These are phyloP conservation scores for Acanthornis magna DNA, from an alignment of 2,797 vertebrate species.

Conservation along the genomic window DNA sequence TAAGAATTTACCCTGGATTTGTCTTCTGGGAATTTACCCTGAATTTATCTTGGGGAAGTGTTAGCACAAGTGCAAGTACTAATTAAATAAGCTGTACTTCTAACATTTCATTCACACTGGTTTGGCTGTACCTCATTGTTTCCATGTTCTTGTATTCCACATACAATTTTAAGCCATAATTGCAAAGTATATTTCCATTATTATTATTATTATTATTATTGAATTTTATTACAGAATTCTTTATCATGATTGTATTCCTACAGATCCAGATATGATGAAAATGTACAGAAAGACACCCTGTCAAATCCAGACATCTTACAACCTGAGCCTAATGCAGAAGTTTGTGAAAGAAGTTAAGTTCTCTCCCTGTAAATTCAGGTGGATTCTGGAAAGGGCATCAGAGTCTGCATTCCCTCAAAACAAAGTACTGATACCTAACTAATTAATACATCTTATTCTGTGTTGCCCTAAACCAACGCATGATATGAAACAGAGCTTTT, in stretches of 20 bases:
- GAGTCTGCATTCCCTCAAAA: neutral
- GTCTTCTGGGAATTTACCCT: neutral
- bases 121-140: neutral
- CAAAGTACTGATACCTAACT: neutral
- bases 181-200: neutral
- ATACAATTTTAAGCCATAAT: neutral
- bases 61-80: neutral
- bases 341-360: neutral
- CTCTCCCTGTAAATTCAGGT: neutral
- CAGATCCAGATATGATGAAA: neutral
- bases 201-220: neutral
- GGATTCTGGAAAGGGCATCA: neutral
- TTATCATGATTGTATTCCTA: neutral
- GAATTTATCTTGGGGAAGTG: neutral
- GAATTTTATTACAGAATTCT: neutral
- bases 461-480: neutral
- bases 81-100: neutral
- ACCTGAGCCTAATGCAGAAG: neutral
- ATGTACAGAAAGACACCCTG: neutral
- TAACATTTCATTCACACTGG: neutral
- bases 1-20: neutral
- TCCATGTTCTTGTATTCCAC: neutral
- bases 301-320: neutral
- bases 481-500: neutral
- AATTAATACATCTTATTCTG: neutral